A percentile compares a stretch with the other conserved stretches of the same genome.
Evolutionary conservation across 1,140 invertebrate genomes (phyloP).

Genomic region (Eriosoma lanigerum): DNA sequence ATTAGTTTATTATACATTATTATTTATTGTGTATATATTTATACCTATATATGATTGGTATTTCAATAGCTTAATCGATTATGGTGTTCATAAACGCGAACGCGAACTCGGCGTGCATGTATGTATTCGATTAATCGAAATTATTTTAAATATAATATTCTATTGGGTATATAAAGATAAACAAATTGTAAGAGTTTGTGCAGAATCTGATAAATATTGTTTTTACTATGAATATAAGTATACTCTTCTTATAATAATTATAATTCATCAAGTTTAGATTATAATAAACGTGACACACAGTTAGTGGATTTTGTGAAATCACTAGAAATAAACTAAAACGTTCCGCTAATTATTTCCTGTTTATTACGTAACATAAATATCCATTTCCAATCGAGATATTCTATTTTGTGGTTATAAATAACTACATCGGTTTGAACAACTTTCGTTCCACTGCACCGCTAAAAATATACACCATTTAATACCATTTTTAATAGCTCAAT

Average conservation of each 20-base stretch:
- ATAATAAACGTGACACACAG: not conserved
- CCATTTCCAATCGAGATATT: slow-evolving; percentile 16
- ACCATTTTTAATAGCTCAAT: not conserved
- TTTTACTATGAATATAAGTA: too few species aligned
- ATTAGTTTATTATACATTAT: too few species aligned
- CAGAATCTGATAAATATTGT: too few species aligned
- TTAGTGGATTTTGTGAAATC: not conserved
- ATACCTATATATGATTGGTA: too few species aligned
- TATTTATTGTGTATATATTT: too few species aligned
- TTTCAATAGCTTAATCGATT: too few species aligned
- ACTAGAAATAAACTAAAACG: slow-evolving; percentile 4
- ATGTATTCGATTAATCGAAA: too few species aligned
- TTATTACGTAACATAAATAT: slow-evolving; percentile 13
- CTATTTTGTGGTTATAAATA: slow-evolving; percentile 21
- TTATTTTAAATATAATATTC: too few species aligned
- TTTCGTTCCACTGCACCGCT: not conserved
- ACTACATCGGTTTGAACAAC: slow-evolving; percentile 4
- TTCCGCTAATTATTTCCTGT: slow-evolving; percentile 3
- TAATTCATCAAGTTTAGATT: slow-evolving; percentile 6
- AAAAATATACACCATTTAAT: not conserved
- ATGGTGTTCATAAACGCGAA: too few species aligned
- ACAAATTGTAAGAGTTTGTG: too few species aligned
- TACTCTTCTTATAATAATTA: not conserved
- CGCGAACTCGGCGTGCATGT: too few species aligned
- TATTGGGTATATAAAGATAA: too few species aligned